Evolutionary conservation across 2,113 vertebrate genomes (phyloP), one percentile per base, ranked within the genome.

Genomic region (Tachysurus fulvidraco): DNA sequence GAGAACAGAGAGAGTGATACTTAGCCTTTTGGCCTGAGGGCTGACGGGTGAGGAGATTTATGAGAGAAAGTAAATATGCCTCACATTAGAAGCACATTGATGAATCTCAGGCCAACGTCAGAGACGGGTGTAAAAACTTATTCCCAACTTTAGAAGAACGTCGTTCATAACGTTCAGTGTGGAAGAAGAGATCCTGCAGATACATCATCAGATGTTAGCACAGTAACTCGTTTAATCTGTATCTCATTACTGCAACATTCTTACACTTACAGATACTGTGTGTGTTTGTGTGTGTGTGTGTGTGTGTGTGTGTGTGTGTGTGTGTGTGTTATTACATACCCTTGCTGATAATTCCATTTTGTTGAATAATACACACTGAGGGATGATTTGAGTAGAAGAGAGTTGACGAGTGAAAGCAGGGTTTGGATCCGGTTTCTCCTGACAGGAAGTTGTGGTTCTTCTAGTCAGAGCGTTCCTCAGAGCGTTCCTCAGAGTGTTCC

Each of bases 1-100:
- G 71, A 50, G 9, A 44, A n/a, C n/a, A n/a, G 71, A 25, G 36
- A 46, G 71, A 50, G 21, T n/a, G 10, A 74, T 41, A 52, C 44
- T 52, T 76, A 52, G 44, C 73, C 73, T 50, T 76, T 67, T 62
- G 85, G 79, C 81, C 46, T 87, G 65, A 50, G 86, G 71, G 55
- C 52, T 89, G 90, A 92, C 89, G 88, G 84, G 89, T 85, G 87
- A 82, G 21, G 52, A 86, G n/a, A 85, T 46, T 44, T 78, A 36
- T 23, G 12, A 52, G 44, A 30, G 78, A 85, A 83, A 89, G 89
- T 81, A 90, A 83, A 88, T 52, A 73, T 74, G 69, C 74, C 41
- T 87, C 67, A 85, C 79, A 76, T 78, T 65, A 21, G n/a, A 67
- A 59, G 44, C 73, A 79, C 82, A 55, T 86, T 17, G 62, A 76